Base-by-base conservation (phyloP, 2,888 invertebrate genomes). In the Rhingia campestris region DNA sequence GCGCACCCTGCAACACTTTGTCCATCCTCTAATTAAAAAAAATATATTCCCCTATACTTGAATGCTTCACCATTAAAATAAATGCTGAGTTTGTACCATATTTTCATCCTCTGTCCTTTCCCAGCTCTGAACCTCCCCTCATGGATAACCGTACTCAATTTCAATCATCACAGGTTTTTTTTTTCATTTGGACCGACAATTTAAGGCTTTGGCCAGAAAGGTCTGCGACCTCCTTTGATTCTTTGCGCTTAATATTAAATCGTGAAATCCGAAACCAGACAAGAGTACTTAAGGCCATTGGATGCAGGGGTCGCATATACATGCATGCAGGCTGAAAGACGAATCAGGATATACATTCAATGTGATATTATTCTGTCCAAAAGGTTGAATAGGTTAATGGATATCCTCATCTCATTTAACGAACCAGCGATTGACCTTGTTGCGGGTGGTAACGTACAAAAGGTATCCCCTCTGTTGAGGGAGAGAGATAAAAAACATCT, bases 21-120 rank as follows among this genome's bases (percentile, higher is more conserved):
- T 75, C 81, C 69, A 75, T 75, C 63, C 69, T 64, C 75, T 81
- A 75, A 81, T 81, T 81, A 75, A 81, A 75, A 79, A 69, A 64
- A 66, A 45, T 30, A 58, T 30, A 54, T 43, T 10, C 47, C 73
- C 54, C 32, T 64, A 37, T 54, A 63, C 63, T 63, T 63, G 73
- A 63, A 54, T 63, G 72, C 45, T 12, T 12, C 72, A 61, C 72
- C 72, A 63, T 37, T 73, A 63, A 54, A 61, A 61, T 72, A 56
- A 66, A 49, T 64, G 49, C 66, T 49, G 66, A 66, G 58, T 59
- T 35, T 43, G 35, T 66, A 51, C 59, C 43, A 66, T 75, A 58
- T 43, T 53, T 69, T 72, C 54, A 56, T 69, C 41, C 63, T 51
- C 56, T 59, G 39, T 41, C n/a, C n/a, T n/a, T 54, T 53, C 37